Evolutionary conservation across 2,797 vertebrate genomes (phyloP).

Genomic region (Okamejei kenojei): DNA sequence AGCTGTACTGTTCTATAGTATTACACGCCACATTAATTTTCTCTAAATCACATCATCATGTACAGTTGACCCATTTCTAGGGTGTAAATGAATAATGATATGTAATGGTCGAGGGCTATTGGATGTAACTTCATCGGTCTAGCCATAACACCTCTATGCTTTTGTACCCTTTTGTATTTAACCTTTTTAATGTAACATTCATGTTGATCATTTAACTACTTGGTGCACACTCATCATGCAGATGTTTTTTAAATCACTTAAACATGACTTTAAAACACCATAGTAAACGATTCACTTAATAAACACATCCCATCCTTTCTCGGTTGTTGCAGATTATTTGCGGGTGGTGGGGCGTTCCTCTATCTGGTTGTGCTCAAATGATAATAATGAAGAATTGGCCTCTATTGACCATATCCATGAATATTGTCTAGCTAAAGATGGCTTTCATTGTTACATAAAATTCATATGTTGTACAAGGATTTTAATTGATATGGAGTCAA

Average conservation of each 20-base stretch:
- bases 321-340: not conserved
- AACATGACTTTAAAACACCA: not conserved
- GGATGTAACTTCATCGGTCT: not conserved
- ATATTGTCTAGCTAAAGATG: not conserved
- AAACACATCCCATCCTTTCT: not conserved
- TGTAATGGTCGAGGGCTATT: not conserved
- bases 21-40: constrained; percentile 3
- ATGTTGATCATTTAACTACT: not conserved
- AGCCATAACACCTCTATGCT: not conserved
- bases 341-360: not conserved
- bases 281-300: not conserved
- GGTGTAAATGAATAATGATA: not conserved
- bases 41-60: not conserved
- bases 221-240: not conserved
- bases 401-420: not conserved
- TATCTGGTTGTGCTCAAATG: not conserved
- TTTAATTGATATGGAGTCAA: not conserved
- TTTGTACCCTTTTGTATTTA: not conserved
- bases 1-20: constrained; percentile 9
- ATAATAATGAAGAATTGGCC: not conserved
- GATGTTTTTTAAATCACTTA: not conserved
- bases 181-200: not conserved
- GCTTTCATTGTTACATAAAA: not conserved
- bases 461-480: not conserved
- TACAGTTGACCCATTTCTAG: constrained; percentile 15